phyloP scores from a whole-genome alignment of 2,113 vertebrate species.

The Amphiprion percula region DNA sequence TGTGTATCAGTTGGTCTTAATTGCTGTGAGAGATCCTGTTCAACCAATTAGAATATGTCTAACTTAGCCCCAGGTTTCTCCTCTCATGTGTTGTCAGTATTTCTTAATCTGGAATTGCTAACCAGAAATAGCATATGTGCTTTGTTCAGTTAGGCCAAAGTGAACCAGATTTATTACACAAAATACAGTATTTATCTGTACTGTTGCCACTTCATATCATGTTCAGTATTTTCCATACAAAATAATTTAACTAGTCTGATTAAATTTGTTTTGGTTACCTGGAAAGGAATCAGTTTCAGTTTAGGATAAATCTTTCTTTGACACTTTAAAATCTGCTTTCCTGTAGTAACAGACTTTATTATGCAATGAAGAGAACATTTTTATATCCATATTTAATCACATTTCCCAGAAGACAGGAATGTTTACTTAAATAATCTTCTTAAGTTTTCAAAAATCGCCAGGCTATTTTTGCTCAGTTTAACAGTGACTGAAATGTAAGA shows the following conservation, averaged over 20 bases:
- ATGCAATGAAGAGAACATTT: no score
- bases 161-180: not conserved
- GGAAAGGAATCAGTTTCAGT: not conserved
- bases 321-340: not conserved
- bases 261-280: no score
- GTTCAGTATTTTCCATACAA: conserved; percentile 10
- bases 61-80: not conserved
- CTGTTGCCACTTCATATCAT: not conserved
- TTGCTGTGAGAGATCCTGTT: not conserved
- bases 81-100: not conserved
- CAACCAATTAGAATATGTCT: not conserved
- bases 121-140: not conserved
- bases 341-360: no score
- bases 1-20: conserved; percentile 1
- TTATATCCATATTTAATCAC: not conserved
- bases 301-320: not conserved
- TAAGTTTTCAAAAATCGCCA: not conserved
- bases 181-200: no score
- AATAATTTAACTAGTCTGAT: not conserved
- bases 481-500: not conserved
- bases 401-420: not conserved
- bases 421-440: not conserved
- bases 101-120: not conserved
- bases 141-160: no score
- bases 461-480: not conserved